These are phyloP conservation scores for Phrynocephalus vlangalii DNA, from an alignment of 2,797 vertebrate species.

Conservation along the genomic window DNA sequence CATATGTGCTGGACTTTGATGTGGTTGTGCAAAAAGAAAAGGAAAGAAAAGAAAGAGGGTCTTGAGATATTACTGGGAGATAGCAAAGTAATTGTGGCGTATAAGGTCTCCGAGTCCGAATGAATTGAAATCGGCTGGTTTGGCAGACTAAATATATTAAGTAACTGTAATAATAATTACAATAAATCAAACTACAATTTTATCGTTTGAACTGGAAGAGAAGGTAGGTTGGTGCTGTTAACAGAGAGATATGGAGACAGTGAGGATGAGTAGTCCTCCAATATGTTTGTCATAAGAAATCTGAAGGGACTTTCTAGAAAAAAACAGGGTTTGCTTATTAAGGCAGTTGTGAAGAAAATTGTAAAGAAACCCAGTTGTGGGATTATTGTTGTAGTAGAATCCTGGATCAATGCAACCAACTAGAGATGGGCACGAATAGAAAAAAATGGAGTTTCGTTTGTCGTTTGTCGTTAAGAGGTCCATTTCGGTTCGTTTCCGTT, in stretches of 20 bases:
- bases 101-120: neutral
- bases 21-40: neutral
- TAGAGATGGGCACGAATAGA: no score
- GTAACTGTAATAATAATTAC: neutral
- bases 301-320: neutral
- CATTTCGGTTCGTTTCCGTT: no score
- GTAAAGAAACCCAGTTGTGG: neutral
- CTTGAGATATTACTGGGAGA: slow-evolving; percentile 3
- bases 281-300: neutral
- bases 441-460: no score
- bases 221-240: neutral
- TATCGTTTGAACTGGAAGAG: no score
- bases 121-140: neutral
- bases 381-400: neutral
- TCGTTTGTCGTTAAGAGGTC: no score
- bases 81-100: neutral
- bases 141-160: neutral
- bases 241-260: neutral
- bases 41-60: neutral
- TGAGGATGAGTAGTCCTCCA: neutral
- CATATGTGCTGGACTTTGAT: neutral
- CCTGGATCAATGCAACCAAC: neutral
- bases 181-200: neutral
- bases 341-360: neutral
- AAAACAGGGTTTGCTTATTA: neutral